Base-by-base conservation (phyloP, 2,888 invertebrate genomes). In the Pollenia labialis region DNA sequence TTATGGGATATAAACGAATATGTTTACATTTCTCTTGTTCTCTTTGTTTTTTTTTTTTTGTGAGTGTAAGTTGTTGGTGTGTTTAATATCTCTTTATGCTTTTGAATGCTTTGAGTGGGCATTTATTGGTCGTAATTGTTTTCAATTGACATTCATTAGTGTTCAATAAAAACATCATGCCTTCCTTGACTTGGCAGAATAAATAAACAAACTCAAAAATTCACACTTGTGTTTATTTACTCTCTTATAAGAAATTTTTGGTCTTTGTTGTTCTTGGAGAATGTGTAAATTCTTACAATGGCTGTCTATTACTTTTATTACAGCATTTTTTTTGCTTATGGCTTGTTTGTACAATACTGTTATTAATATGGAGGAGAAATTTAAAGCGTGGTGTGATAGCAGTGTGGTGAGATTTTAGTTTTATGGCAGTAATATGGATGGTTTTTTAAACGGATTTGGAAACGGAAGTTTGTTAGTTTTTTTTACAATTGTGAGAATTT, bases 101-200 rank as follows among this genome's bases (percentile, higher is more conserved):
- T 88, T 89, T 90, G 89, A 88, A 90, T 90, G 89, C 56, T 75
- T 84, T 74, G 79, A 56, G 79, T 81, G 88, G 88, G 89, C 90
- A 92, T 91, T 91, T 92, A 92, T 92, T 92, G 92, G 91, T 90
- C 89, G 89, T 92, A 92, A 92, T 92, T 91, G 91, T 90, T 91
- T 90, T 90, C 91, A 90, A 91, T 92, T 92, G 92, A 91, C 91
- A 92, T 90, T 91, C 90, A 92, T 92, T 92, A 92, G 90, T 88
- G 90, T 91, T 91, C 91, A 90, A 91, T 91, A 89, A 90, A 89
- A 88, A 85, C 76, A 82, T 71, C 58, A 82, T 76, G 68, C 72
- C 81, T 76, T 83, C 42, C 62, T 72, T 82, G 60, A 40, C 54
- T 44, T 81, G 40, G 42, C 42, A 76, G 64, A 18, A 48, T 44